Base-by-base conservation (phyloP, 2,113 vertebrate genomes). In the mouse (Mus musculus) region DNA sequence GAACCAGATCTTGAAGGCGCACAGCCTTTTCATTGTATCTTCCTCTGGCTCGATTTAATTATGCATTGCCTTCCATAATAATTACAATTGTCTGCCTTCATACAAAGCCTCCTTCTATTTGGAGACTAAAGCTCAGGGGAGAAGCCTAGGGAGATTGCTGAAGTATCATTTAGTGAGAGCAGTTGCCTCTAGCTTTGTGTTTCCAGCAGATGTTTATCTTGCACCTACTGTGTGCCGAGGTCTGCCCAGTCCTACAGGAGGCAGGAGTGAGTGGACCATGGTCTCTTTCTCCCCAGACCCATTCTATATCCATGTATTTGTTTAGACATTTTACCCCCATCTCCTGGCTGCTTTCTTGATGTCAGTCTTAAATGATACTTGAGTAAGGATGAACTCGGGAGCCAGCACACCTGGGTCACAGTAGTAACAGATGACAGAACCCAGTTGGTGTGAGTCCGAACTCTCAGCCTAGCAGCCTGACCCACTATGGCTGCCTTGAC, bases 11-110 rank as follows among this genome's bases (percentile, higher is more conserved):
- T 95, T 80, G 81, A 97, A 78, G 82, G 90, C 88, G 84, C 16
- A 8, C 28, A 39, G 73, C 76, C 92, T 96, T 97, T 96, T 95
- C 65, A 92, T 82, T 95, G 30, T 93, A 59, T 96, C 86, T 36
- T 95, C 95, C 85, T 92, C 72, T 42, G 82, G 85, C 67, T 95
- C 95, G 26, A 94, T 96, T 96, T 96, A 96, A 97, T 98, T 96
- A 96, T 97, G 85, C 89, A 77, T 88, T 86, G 78, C 94, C 94
- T 96, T 97, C 92, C n/a, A 95, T 96, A 95, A 91, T 96, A 94
- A 96, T 97, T 94, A 96, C 85, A 90, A 75, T 92, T 92, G 86
- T 92, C 94, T 92, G 76, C 90, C 81, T 95, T 81, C 65, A 73
- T 94, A 56, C 90, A 93, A 90, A 96, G 46, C 90, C 49, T 89